These are phyloP conservation scores for Mimumesa dahlbomi DNA, from an alignment of 2,888 invertebrate genomes.

Conservation along the genomic window DNA sequence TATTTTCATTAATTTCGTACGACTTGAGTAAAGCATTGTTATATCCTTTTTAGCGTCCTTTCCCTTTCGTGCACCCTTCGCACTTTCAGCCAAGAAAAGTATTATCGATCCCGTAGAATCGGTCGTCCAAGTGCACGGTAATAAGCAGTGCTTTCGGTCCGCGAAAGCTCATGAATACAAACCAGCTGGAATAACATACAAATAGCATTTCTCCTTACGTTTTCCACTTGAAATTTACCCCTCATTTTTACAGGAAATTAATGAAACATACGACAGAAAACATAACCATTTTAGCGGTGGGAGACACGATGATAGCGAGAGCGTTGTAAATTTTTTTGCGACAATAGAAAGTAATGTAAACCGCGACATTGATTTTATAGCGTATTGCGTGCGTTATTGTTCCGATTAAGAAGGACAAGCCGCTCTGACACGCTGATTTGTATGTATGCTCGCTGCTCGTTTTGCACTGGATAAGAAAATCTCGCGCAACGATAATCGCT, in stretches of 20 bases:
- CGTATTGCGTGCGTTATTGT: slow-evolving; percentile 30
- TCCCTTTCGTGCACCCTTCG: slow-evolving; percentile 38
- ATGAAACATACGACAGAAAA: no score
- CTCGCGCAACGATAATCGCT: not conserved
- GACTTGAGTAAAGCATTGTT: not conserved
- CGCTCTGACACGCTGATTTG: slow-evolving; percentile 25
- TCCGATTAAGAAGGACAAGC: slow-evolving; percentile 34
- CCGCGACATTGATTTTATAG: slow-evolving; percentile 34
- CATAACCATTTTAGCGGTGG: not conserved
- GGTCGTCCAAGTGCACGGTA: slow-evolving; percentile 11
- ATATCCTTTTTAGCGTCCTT: slow-evolving; percentile 23
- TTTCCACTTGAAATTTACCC: no score
- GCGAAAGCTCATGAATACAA: no score
- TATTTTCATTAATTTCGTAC: not conserved
- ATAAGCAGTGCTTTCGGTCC: no score
- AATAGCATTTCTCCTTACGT: no score
- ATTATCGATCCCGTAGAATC: slow-evolving; percentile 36
- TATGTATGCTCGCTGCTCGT: not conserved
- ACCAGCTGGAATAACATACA: not conserved
- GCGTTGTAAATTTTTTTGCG: slow-evolving; percentile 18
- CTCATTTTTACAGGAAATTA: no score
- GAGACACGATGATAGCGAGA: not conserved
- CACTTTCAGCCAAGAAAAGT: slow-evolving; percentile 20
- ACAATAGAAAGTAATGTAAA: slow-evolving; percentile 50
- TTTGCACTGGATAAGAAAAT: not conserved